phyloP scores from a whole-genome alignment of 2,888 invertebrate genomes.

The Diachrysia chrysitis region DNA sequence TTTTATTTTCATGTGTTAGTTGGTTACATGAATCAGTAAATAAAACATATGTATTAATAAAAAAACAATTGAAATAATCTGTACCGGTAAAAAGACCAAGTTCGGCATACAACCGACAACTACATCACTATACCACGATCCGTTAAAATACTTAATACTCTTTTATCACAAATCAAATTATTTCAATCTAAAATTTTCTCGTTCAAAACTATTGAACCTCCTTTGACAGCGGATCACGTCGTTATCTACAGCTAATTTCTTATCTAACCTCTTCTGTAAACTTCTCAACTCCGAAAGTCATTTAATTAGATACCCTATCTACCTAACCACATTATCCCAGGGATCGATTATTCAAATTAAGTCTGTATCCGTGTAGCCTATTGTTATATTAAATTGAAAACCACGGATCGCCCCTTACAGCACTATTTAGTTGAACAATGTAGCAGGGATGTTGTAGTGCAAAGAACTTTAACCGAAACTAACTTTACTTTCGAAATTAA shows the following conservation, averaged over 20 bases:
- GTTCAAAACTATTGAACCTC: background rate
- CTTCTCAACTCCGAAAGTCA: conserved; percentile 23
- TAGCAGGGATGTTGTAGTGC: conserved; percentile 5
- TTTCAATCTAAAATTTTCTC: background rate
- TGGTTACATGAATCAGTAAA: too few species aligned
- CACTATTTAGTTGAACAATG: conserved; percentile 54
- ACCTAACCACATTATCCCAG: conserved; percentile 20
- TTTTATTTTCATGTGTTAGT: too few species aligned
- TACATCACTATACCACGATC: background rate
- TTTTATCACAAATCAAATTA: too few species aligned
- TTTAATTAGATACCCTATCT: conserved; percentile 40
- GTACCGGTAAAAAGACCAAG: too few species aligned
- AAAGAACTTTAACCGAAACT: background rate
- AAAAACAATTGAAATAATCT: too few species aligned
- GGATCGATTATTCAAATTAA: conserved; percentile 60
- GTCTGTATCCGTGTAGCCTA: conserved; percentile 54
- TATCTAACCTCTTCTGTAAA: background rate
- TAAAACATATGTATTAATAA: too few species aligned
- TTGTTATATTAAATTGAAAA: conserved; percentile 72
- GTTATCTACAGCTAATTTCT: background rate
- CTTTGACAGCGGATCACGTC: background rate
- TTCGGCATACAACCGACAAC: too few species aligned
- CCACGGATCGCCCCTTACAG: conserved; percentile 61
- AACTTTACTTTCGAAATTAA: background rate
- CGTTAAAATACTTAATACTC: background rate